Base-by-base conservation (phyloP, 2,113 vertebrate genomes). In the Porphyrio hochstetteri region DNA sequence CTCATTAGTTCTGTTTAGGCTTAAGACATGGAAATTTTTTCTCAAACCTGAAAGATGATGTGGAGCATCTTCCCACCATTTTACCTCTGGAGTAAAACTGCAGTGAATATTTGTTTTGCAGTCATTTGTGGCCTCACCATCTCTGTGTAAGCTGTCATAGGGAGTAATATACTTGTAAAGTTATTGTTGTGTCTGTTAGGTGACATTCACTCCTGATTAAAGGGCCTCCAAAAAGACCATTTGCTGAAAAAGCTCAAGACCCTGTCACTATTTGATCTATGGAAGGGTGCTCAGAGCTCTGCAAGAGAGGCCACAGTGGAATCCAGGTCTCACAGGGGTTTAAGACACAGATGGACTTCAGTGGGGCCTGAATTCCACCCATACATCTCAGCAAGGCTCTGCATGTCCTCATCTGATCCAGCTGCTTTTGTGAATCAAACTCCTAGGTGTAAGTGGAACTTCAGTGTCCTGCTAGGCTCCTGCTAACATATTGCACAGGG, bases 11-110 rank as follows among this genome's bases (percentile, higher is more conserved):
- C 40, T 84, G 7, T 42, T 69, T 75, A 78, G 69, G 61, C 16
- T 19, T 33, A 64, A 91, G 87, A 55, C 38, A 61, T 90, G 52
- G 46, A 65, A 72, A 44, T 46, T 4, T 74, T 79, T 78, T 59
- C 38, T 93, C 48, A 81, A 88, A 75, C 70, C 60, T 65, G 67
- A 81, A 74, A 72, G 68, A 38, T 29, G 12, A 59, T 28, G 7
- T 89, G 76, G 25, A 93, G 36, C 48, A 64, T 91, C 69, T 90
- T 92, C 68, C 69, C 42, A 74, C 18, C 40, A 57, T 86, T 93
- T 94, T 93, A 86, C n/a, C 40, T 93, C 50, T 88, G 91, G 55
- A 76, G 69, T 72, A 91, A 90, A 92, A 86, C 18, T 76, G 50
- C 36, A 88, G 42, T 64, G 59, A 89, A 27, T 86, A 33, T 90